A percentile compares a stretch with the other conserved stretches of the same genome.
These are phyloP conservation scores for Argyra leucocephala DNA, from an alignment of 2,888 invertebrate species.

Conservation along the genomic window DNA sequence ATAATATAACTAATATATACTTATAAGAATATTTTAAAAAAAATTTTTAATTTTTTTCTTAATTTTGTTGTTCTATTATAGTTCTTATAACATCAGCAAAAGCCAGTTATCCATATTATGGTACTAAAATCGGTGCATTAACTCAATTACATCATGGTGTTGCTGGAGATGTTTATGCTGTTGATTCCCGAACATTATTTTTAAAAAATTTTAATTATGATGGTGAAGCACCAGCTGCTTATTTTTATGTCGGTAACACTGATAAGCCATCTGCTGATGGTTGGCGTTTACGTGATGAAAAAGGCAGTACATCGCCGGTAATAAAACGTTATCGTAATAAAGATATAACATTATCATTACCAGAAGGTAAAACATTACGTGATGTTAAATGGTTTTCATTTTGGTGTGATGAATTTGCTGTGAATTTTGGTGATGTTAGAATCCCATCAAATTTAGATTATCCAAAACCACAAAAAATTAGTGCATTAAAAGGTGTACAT, in stretches of 20 bases:
- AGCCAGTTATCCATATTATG: constrained; percentile 55
- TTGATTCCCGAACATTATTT: constrained; percentile 77
- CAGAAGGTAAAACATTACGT: constrained; percentile 73
- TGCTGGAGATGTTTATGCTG: constrained; percentile 75
- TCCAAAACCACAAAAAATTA: constrained; percentile 74
- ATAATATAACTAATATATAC: too few relatives aligned
- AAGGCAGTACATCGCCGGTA: constrained; percentile 67
- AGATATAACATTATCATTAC: constrained; percentile 72
- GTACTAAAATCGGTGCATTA: constrained; percentile 67
- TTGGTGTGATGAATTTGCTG: constrained; percentile 84
- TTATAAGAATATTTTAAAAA: too few relatives aligned
- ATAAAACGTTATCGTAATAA: constrained; percentile 66
- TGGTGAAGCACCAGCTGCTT: constrained; percentile 85
- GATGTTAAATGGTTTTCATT: constrained; percentile 82
- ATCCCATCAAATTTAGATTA: constrained; percentile 69
- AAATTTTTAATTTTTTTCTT: too few relatives aligned
- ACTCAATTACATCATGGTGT: constrained; percentile 75
- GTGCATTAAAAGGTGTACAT: constrained; percentile 67
- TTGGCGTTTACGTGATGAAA: constrained; percentile 70
- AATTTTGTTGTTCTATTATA: constrained; percentile 14
- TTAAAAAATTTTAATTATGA: constrained; percentile 83
- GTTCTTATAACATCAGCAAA: constrained; percentile 25
- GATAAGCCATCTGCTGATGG: constrained; percentile 58
- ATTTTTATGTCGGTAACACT: constrained; percentile 75
- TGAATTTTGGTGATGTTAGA: constrained; percentile 81